A percentile compares a stretch with the other conserved stretches of the same genome.
These are phyloP conservation scores for Maniola jurtina DNA, from an alignment of 1,140 invertebrate genomes.

Conservation along the genomic window DNA sequence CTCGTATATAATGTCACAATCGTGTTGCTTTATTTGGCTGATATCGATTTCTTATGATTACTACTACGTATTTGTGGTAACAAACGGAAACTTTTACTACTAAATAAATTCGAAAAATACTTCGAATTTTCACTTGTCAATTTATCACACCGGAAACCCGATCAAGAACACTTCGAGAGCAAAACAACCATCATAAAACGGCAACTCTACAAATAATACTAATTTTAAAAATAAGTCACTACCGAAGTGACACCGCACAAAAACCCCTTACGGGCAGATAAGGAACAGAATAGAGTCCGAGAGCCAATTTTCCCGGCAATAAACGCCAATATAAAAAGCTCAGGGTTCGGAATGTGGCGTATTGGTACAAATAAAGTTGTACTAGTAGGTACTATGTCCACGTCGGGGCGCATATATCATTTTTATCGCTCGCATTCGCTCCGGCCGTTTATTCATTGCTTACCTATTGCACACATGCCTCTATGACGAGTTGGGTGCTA, in stretches of 20 bases:
- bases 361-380: slow-evolving; percentile 68
- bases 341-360: slow-evolving; percentile 45
- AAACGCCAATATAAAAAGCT: slow-evolving; percentile 49
- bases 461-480: slow-evolving; percentile 69
- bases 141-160: neutral
- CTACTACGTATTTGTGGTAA: no score
- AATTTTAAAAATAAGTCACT: slow-evolving; percentile 33
- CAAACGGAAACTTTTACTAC: no score
- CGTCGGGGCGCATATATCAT: slow-evolving; percentile 71
- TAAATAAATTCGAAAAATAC: neutral
- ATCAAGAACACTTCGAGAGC: neutral
- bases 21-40: no score
- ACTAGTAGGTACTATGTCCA: slow-evolving; percentile 55
- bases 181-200: neutral
- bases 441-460: slow-evolving; percentile 73
- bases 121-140: neutral
- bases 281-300: slow-evolving; percentile 35
- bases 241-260: slow-evolving; percentile 31
- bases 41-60: no score
- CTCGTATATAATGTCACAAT: no score
- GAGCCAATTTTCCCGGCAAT: slow-evolving; percentile 45
- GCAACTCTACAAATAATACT: slow-evolving; percentile 12
- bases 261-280: slow-evolving; percentile 31
- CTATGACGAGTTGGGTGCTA: slow-evolving; percentile 44
- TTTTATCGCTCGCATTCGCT: slow-evolving; percentile 73